Percentiles rank a stretch among this genome's conserved stretches.
These are phyloP conservation scores for Pilophorus perplexus DNA, from an alignment of 2,888 invertebrate species.

Conservation along the genomic window DNA sequence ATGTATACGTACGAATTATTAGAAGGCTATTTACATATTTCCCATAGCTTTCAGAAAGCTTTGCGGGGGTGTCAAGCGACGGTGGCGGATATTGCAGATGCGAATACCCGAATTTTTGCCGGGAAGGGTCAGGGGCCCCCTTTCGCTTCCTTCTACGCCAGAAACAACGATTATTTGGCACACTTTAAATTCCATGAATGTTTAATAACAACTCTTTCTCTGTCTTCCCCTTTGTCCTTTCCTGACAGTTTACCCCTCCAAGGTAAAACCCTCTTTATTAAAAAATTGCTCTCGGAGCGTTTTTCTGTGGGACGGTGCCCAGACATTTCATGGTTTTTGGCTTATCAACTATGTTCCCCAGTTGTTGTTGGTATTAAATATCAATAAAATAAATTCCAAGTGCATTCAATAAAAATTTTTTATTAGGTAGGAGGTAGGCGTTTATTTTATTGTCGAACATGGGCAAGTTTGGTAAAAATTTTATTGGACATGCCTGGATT, in stretches of 20 bases:
- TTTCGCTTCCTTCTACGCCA: not conserved
- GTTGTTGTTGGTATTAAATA: no score
- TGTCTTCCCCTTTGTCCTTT: not conserved
- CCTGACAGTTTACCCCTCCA: not conserved
- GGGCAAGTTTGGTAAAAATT: no score
- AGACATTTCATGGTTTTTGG: no score
- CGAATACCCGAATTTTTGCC: not conserved
- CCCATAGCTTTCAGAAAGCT: conserved; percentile 20
- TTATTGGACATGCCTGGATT: no score
- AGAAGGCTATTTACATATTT: conserved; percentile 43
- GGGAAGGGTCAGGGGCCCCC: conserved; percentile 3
- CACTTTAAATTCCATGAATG: conserved; percentile 25
- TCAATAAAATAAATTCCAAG: no score
- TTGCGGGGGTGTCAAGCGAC: no score
- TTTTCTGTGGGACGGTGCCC: no score
- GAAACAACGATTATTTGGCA: conserved; percentile 23
- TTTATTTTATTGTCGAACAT: no score
- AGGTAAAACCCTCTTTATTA: conserved; percentile 1
- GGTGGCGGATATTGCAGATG: not conserved
- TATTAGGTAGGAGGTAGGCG: no score
- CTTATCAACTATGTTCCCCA: no score
- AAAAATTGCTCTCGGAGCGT: conserved; percentile 3
- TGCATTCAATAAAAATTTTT: no score
- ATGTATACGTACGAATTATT: conserved; percentile 43
- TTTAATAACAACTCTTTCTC: conserved; percentile 15